Evolutionary conservation across 2,797 vertebrate species (phyloP).

Genomic region (Rousettus madagascariensis): DNA sequence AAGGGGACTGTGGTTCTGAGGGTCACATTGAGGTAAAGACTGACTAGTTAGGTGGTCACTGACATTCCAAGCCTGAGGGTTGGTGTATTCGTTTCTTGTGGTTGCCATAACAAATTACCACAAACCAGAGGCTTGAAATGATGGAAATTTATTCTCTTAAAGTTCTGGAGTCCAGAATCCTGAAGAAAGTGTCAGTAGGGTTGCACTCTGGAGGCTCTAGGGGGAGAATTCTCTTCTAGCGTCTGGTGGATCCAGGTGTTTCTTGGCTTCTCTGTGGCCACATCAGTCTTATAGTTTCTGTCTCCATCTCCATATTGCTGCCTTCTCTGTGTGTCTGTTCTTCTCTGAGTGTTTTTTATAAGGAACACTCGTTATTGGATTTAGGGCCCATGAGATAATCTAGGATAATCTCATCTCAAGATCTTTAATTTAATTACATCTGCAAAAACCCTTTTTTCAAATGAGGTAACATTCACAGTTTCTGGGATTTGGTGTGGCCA

Average conservation of each 20-base stretch:
- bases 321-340: background rate
- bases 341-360: background rate
- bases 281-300: background rate
- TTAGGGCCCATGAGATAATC: background rate
- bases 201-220: rapidly evolving
- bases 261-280: background rate
- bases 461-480: background rate
- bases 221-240: background rate
- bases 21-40: background rate
- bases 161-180: background rate
- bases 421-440: background rate
- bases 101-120: background rate
- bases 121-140: background rate
- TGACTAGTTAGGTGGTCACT: background rate
- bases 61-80: background rate
- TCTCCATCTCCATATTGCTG: rapidly evolving
- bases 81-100: background rate
- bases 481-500: background rate
- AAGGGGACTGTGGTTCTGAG: background rate
- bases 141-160: background rate
- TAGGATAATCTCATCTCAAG: background rate
- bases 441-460: background rate
- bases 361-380: background rate
- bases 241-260: background rate
- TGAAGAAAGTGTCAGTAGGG: background rate